A percentile compares a stretch with the other conserved stretches of the same genome.
phyloP scores from a whole-genome alignment of 2,888 invertebrate species.

The Polia nebulosa region DNA sequence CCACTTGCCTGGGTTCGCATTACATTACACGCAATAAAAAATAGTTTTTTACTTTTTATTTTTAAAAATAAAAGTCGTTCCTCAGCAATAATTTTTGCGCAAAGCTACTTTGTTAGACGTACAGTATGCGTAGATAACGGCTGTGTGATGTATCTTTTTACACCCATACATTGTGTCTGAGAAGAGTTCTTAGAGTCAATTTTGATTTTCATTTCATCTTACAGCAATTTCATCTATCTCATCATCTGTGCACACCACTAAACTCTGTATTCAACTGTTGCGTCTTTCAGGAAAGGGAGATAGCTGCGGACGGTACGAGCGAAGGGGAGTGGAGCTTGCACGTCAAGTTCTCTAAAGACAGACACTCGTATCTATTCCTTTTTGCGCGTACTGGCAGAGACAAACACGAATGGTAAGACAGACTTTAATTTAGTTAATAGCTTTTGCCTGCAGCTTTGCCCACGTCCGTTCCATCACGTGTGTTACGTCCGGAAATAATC shows the following conservation, averaged over 20 bases:
- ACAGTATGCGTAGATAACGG: no score
- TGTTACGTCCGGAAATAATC: no score
- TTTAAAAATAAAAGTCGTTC: no score
- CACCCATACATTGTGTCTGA: no score
- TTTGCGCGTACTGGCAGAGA: slow-evolving; percentile 95
- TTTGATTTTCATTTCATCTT: background rate
- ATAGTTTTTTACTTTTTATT: no score
- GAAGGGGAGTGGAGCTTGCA: slow-evolving; percentile 88
- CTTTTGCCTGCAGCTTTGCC: no score
- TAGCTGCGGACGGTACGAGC: slow-evolving; percentile 74
- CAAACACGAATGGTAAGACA: slow-evolving; percentile 96
- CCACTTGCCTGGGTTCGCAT: no score
- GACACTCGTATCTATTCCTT: slow-evolving; percentile 80
- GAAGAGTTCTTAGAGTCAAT: background rate
- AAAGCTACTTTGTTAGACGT: no score
- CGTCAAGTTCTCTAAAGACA: slow-evolving; percentile 80
- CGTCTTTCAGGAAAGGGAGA: slow-evolving; percentile 77
- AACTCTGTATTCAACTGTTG: background rate
- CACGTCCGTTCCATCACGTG: no score
- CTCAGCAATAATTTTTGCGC: no score
- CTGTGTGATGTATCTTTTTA: no score
- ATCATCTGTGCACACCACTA: background rate
- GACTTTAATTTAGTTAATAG: background rate
- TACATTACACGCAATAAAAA: no score
- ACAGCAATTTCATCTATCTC: background rate